A percentile compares a stretch with the other conserved stretches of the same genome.
Conservation (phyloP, 2,888 invertebrate genomes). For the Allygus modestus region DNA sequence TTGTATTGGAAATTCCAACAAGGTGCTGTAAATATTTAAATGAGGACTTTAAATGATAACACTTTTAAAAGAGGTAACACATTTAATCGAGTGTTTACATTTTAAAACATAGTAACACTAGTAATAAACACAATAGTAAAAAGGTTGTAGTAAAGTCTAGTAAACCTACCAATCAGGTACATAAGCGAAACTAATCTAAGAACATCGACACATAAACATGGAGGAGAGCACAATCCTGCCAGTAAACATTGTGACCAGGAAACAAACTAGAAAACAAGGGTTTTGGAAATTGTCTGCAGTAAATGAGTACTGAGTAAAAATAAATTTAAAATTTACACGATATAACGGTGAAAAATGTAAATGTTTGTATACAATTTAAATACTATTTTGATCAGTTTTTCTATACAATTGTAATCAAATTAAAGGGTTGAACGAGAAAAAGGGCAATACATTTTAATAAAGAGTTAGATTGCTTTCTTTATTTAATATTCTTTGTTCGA, state of each 20-base stretch:
- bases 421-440: too few species aligned
- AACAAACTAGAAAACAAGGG: not conserved
- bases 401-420: too few species aligned
- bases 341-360: too few species aligned
- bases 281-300: not conserved
- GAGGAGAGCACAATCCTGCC: slow-evolving; percentile 32
- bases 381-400: too few species aligned
- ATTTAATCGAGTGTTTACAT: slow-evolving; percentile 24
- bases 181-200: slow-evolving; percentile 53
- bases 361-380: too few species aligned
- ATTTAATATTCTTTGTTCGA: too few species aligned
- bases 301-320: not conserved
- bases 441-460: too few species aligned
- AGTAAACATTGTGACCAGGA: not conserved
- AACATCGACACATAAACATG: slow-evolving; percentile 41
- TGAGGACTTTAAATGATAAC: not conserved
- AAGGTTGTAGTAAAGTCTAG: slow-evolving; percentile 47
- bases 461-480: too few species aligned
- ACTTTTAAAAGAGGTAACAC: slow-evolving; percentile 45
- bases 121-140: slow-evolving; percentile 49
- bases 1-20: too few species aligned
- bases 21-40: too few species aligned
- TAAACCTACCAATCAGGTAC: slow-evolving; percentile 52
- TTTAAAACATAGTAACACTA: slow-evolving; percentile 35
- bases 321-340: not conserved